These are phyloP conservation scores for Microplitis deprimator DNA, from an alignment of 2,888 invertebrate genomes.

Conservation along the genomic window DNA sequence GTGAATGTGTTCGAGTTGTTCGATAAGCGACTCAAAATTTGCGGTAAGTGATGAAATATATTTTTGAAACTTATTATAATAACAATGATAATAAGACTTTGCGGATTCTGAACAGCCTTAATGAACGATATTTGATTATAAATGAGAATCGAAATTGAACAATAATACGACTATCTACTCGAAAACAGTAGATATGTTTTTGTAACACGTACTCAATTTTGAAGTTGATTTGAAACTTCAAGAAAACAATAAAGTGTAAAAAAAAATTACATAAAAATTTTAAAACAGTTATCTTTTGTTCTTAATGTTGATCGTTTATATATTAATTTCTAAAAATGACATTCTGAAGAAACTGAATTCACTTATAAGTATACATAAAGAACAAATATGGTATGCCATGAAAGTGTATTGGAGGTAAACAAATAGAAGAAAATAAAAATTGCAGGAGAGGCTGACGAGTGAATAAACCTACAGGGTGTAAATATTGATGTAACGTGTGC, in stretches of 20 bases:
- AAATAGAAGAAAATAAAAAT: constrained; percentile 7
- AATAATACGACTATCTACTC: constrained; percentile 55
- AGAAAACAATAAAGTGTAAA: neutral
- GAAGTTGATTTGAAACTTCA: neutral
- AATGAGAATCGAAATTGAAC: constrained; percentile 42
- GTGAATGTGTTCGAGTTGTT: too few species aligned
- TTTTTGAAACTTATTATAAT: too few species aligned
- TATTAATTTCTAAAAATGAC: too few species aligned
- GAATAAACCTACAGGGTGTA: constrained; percentile 39
- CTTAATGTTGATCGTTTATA: neutral
- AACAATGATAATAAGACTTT: too few species aligned
- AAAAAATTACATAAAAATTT: neutral
- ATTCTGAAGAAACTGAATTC: too few species aligned
- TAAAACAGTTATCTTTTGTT: neutral
- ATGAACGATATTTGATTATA: neutral
- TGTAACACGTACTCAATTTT: constrained; percentile 51
- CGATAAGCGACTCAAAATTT: too few species aligned
- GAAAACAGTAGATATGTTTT: constrained; percentile 54
- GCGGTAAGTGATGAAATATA: too few species aligned
- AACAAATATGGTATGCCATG: neutral
- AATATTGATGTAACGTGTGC: constrained; percentile 53
- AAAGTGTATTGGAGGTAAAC: constrained; percentile 23
- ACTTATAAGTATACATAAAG: neutral
- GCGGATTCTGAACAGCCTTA: too few species aligned
- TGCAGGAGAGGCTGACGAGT: constrained; percentile 15